Evolutionary conservation across 1,140 invertebrate species (phyloP).

Genomic region (Mamestra configurata): DNA sequence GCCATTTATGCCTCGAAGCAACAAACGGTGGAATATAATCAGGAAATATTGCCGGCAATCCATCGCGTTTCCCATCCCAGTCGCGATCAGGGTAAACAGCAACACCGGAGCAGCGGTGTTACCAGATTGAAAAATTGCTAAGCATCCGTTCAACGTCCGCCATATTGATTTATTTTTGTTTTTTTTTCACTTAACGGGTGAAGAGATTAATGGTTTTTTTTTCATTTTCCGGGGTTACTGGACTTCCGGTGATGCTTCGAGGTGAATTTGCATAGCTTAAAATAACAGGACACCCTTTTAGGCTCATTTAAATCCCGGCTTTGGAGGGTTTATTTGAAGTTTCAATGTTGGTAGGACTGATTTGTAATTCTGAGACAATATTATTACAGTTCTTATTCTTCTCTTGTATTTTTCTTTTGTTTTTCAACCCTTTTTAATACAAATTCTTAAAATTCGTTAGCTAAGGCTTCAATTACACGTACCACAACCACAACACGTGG

Average conservation of each 20-base stretch:
- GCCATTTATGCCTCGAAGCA: conserved; percentile 20
- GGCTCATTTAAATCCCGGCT: neutral
- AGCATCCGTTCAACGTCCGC: conserved; percentile 43
- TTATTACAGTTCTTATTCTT: no score
- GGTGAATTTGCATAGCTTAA: neutral
- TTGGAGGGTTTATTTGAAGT: neutral
- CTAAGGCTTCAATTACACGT: no score
- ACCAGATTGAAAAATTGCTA: conserved; percentile 45
- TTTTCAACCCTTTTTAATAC: no score
- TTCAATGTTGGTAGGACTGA: neutral
- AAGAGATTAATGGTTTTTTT: conserved; percentile 4
- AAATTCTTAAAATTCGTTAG: no score
- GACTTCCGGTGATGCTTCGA: neutral
- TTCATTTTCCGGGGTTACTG: neutral
- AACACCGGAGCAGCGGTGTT: conserved; percentile 22
- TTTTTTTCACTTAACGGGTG: conserved; percentile 13
- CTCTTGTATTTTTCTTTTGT: no score
- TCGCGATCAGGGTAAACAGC: conserved; percentile 41
- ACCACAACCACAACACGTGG: no score
- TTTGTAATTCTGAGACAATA: neutral
- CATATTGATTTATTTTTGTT: conserved; percentile 42
- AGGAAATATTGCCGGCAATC: conserved; percentile 55
- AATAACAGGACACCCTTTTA: no score
- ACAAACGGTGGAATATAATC: conserved; percentile 45
- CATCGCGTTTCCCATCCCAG: conserved; percentile 43